Evolutionary conservation across 2,113 vertebrate species (phyloP).

Genomic region (Amia ocellicauda): DNA sequence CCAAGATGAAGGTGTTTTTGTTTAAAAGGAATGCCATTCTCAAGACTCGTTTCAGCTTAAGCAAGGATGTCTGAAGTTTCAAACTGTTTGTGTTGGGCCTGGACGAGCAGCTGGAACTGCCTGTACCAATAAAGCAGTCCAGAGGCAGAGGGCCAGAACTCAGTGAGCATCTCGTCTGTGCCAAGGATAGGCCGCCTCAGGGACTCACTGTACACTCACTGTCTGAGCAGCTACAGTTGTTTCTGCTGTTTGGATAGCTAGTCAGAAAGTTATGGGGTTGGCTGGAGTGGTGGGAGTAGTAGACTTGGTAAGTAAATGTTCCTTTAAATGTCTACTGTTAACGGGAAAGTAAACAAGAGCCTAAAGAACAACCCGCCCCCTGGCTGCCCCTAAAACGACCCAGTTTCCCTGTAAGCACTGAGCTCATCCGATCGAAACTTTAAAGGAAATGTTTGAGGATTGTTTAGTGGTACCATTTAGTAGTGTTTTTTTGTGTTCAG

Average conservation of each 20-base stretch:
- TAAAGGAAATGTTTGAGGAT: too few species aligned
- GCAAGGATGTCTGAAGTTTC: conserved; percentile 7
- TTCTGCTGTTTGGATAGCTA: neutral
- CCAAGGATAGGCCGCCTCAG: too few species aligned
- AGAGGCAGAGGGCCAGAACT: neutral
- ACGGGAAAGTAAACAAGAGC: too few species aligned
- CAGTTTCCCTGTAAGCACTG: too few species aligned
- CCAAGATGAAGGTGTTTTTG: neutral
- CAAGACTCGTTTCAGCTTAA: conserved; percentile 17
- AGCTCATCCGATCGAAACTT: too few species aligned
- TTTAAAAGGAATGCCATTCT: conserved; percentile 7
- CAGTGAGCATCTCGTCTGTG: neutral
- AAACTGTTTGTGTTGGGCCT: conserved; percentile 19
- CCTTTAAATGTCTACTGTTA: too few species aligned
- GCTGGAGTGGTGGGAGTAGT: neutral
- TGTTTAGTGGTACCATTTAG: too few species aligned
- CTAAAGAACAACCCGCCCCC: too few species aligned
- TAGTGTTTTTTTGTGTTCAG: too few species aligned
- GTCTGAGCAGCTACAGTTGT: neutral
- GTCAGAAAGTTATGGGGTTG: too few species aligned
- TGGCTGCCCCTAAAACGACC: too few species aligned
- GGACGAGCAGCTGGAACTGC: conserved; percentile 15
- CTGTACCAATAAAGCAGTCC: neutral
- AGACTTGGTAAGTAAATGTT: neutral
- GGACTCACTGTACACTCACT: neutral